phyloP scores from a whole-genome alignment of 2,888 invertebrate species.

The Kuschelorhynchus macadamiae region DNA sequence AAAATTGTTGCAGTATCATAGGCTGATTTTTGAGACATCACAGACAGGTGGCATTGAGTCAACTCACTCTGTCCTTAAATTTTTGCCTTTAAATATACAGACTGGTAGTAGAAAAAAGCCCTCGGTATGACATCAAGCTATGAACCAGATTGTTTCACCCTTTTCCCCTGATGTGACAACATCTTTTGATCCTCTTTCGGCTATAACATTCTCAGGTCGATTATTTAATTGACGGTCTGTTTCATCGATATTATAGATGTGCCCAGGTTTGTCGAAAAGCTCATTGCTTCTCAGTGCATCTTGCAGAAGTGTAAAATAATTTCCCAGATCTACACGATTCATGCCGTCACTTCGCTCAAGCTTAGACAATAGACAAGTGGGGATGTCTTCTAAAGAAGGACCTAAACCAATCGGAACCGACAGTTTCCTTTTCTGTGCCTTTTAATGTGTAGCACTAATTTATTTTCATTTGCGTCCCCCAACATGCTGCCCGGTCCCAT shows the following conservation, averaged over 20 bases:
- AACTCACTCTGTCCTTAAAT: conserved; percentile 30
- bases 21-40: conserved; percentile 10
- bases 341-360: neutral
- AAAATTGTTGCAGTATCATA: conserved; percentile 8
- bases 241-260: conserved; percentile 19
- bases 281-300: conserved; percentile 57
- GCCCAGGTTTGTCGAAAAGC: conserved; percentile 55
- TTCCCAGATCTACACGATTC: no score
- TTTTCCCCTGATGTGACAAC: conserved; percentile 57
- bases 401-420: conserved; percentile 15
- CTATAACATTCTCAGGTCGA: conserved; percentile 57
- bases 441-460: no score
- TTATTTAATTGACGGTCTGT: conserved; percentile 48
- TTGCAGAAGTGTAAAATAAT: no score
- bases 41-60: conserved; percentile 1
- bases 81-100: conserved; percentile 49
- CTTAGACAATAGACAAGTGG: neutral
- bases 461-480: neutral
- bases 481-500: neutral
- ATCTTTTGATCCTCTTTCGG: conserved; percentile 50
- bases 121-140: conserved; percentile 53
- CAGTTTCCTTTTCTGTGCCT: conserved; percentile 8
- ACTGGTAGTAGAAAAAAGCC: conserved; percentile 44
- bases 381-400: conserved; percentile 12
- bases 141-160: conserved; percentile 50